Percentiles rank a stretch among this genome's conserved stretches.
These are phyloP conservation scores for Merodon equestris DNA, from an alignment of 2,888 invertebrate genomes.

Conservation along the genomic window DNA sequence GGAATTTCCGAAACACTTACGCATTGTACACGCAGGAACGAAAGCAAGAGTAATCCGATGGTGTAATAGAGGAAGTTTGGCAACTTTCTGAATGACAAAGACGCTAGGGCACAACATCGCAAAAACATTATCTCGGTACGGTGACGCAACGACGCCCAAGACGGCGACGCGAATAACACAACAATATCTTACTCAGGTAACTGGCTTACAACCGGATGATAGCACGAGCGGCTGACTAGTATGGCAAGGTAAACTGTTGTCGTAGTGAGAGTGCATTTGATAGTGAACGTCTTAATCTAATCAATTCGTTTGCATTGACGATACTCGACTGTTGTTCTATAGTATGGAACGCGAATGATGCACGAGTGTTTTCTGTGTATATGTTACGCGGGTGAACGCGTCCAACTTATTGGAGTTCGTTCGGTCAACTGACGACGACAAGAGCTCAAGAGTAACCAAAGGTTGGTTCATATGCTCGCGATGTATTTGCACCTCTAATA, in stretches of 20 bases:
- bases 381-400: not conserved
- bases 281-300: conserved; percentile 52
- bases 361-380: too few relatives aligned
- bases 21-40: conserved; percentile 19
- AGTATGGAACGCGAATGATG: too few relatives aligned
- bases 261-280: conserved; percentile 13
- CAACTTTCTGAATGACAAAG: conserved; percentile 8
- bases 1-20: conserved; percentile 45
- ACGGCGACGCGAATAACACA: not conserved
- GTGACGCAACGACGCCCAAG: not conserved
- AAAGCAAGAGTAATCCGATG: conserved; percentile 23
- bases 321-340: too few relatives aligned
- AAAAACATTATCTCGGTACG: conserved; percentile 29
- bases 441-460: conserved; percentile 50
- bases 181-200: conserved; percentile 3
- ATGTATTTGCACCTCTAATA: conserved; percentile 41
- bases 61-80: conserved; percentile 22
- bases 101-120: conserved; percentile 10
- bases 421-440: conserved; percentile 44
- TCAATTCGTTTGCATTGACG: conserved; percentile 39
- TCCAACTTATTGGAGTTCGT: conserved; percentile 52
- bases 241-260: not conserved
- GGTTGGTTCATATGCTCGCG: conserved; percentile 25
- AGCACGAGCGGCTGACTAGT: conserved; percentile 7
- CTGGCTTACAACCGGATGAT: conserved; percentile 2